Percentiles rank a stretch among this genome's conserved stretches.
Conservation (phyloP, 2,888 invertebrate species). For the Xestobium rufovillosum region DNA sequence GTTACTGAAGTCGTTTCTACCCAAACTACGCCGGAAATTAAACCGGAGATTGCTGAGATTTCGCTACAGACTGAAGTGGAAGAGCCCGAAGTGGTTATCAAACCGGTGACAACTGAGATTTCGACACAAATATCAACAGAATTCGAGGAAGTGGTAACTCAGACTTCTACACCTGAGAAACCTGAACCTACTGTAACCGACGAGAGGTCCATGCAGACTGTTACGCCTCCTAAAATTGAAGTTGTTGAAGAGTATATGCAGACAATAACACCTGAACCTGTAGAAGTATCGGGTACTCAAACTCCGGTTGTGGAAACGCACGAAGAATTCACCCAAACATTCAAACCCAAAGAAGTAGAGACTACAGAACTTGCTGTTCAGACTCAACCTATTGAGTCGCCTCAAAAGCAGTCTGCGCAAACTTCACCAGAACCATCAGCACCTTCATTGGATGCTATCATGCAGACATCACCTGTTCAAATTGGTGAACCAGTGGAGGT, state of each 20-base stretch:
- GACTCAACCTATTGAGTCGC: constrained; percentile 26
- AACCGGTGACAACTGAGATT: constrained; percentile 41
- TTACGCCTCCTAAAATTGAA: constrained; percentile 34
- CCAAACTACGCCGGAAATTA: constrained; percentile 50
- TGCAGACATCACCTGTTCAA: constrained; percentile 3
- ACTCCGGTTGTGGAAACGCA: constrained; percentile 31
- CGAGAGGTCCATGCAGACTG: constrained; percentile 44
- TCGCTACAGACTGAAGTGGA: constrained; percentile 52
- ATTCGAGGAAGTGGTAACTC: constrained; percentile 37
- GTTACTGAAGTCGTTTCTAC: constrained; percentile 37
- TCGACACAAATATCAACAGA: constrained; percentile 45
- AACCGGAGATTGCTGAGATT: constrained; percentile 40
- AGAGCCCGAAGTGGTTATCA: constrained; percentile 29
- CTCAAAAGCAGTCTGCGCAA: constrained; percentile 43
- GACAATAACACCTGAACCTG: constrained; percentile 32
- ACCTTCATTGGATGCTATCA: constrained; percentile 26
- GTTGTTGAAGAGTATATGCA: constrained; percentile 35
- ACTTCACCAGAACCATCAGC: constrained; percentile 45
- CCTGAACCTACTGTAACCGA: constrained; percentile 31
- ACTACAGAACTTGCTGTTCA: constrained; percentile 30
- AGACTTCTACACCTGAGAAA: constrained; percentile 35
- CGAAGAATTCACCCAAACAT: constrained; percentile 41
- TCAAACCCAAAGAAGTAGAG: constrained; percentile 27
- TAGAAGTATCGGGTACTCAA: constrained; percentile 35
- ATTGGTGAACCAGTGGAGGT: constrained; percentile 4